A percentile compares a stretch with the other conserved stretches of the same genome.
Evolutionary conservation across 2,113 vertebrate species (phyloP).

Genomic region (Pampusana beccarii): DNA sequence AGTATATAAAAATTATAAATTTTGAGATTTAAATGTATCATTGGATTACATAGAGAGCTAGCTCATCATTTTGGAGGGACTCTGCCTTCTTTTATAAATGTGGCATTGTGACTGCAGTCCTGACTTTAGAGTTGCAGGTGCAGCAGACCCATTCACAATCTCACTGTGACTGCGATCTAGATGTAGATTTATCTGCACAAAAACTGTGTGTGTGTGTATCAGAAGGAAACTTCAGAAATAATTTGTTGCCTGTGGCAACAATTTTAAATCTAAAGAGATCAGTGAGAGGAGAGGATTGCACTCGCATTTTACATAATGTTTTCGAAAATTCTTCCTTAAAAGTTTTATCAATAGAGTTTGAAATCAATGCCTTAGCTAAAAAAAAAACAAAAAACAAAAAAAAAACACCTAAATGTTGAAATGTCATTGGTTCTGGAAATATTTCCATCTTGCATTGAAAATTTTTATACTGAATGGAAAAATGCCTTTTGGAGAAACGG

Average conservation of each 20-base stretch:
- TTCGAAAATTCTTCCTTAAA: background rate
- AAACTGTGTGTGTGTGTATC: background rate
- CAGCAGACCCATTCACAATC: background rate
- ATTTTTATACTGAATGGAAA: background rate
- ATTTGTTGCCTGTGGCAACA: constrained; percentile 6
- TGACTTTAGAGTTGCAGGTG: background rate
- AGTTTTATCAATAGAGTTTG: background rate
- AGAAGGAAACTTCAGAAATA: background rate
- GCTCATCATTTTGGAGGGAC: background rate
- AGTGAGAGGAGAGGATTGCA: background rate
- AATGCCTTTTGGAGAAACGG: background rate
- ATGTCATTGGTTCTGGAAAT: background rate
- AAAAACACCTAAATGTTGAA: background rate
- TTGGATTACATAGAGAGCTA: background rate
- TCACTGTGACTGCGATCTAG: background rate
- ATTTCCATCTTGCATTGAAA: background rate
- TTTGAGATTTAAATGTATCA: background rate
- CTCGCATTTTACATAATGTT: background rate
- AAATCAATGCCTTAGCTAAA: background rate
- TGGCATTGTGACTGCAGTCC: background rate
- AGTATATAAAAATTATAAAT: background rate
- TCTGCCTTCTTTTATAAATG: background rate
- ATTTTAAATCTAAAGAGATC: background rate
- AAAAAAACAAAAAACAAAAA: background rate
- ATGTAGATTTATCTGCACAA: background rate